Conservation (phyloP, 2,113 vertebrate species). For the Scartelaos histophorus region DNA sequence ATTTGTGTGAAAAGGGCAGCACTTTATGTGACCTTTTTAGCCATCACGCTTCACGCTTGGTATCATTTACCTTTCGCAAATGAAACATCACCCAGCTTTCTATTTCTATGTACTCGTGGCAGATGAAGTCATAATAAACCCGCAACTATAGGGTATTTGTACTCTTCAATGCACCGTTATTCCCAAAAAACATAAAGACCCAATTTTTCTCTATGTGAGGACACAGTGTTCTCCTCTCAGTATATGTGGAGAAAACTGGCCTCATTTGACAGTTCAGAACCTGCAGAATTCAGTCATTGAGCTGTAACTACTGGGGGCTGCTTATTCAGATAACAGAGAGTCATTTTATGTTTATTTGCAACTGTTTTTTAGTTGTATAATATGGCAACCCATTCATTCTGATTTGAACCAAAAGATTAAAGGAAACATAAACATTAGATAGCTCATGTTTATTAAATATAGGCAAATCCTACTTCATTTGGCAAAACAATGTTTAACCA, state of each 20-base stretch:
- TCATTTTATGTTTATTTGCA: neutral
- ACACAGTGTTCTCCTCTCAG: neutral
- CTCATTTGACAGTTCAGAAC: neutral
- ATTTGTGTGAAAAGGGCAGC: conserved; percentile 28
- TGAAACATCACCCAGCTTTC: neutral
- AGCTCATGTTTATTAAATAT: no score
- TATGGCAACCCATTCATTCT: neutral
- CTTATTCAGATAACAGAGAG: neutral
- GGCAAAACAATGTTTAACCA: no score
- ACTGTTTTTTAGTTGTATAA: neutral
- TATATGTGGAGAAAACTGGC: no score
- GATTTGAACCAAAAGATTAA: neutral
- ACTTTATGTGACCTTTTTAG: conserved; percentile 28
- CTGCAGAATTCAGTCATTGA: neutral
- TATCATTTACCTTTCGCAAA: neutral
- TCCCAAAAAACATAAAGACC: no score
- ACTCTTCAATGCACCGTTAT: no score
- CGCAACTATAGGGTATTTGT: neutral
- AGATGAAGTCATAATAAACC: neutral
- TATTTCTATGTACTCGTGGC: neutral
- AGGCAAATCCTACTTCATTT: no score
- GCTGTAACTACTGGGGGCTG: neutral
- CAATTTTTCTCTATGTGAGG: neutral
- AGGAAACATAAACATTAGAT: no score
- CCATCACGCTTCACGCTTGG: conserved; percentile 24